Evolutionary conservation across 2,797 vertebrate species (phyloP), one percentile per base, ranked within the genome.

Genomic region (Leptodactylus fallax): DNA sequence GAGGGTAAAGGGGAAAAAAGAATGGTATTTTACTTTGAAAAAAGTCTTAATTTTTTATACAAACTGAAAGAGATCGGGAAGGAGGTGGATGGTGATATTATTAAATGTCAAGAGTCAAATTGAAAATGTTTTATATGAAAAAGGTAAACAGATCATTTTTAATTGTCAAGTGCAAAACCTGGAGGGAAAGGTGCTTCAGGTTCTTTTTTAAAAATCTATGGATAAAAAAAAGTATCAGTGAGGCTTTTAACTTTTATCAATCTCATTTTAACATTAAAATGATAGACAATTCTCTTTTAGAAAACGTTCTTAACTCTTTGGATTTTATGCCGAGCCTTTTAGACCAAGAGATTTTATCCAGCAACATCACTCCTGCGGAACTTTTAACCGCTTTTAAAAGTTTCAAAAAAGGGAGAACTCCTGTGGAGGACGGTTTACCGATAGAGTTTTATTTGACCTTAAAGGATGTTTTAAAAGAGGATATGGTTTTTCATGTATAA

Each of bases 381-480:
- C 58, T 80, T 61, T 36, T 60, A 3, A 1, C 0, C 0, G 12
- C 0, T 23, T 7, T 61, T 25, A 47, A 25, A 3, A 67, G 60
- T 17, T n/a, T 45, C 7, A 0, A 0, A 0, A 67, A 49, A 0
- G 25, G 17, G 0, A 61, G 61, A 12, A 6, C 80, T 0, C 80
- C 80, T 0, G 61, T 60, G 0, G 19, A 3, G 3, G 80, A 53
- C 6, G 80, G 80, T 0, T 0, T 81, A 0, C 47, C 45, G 0
- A 12, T 81, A 0, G 80, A 81, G 53, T 63, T 67, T 23, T 67
- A 82, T 53, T 0, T 51, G n/a, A 23, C 0, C 25, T 27, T 53
- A 25, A 67, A 47, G 80, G 60, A 23, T 10, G 1, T 36, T n/a
- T 7, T 81, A 8, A 61, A 61, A 0, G 17, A 0, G 0, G 60